Evolutionary conservation across 2,113 vertebrate genomes (phyloP).

Genomic region (Tachycineta bicolor): DNA sequence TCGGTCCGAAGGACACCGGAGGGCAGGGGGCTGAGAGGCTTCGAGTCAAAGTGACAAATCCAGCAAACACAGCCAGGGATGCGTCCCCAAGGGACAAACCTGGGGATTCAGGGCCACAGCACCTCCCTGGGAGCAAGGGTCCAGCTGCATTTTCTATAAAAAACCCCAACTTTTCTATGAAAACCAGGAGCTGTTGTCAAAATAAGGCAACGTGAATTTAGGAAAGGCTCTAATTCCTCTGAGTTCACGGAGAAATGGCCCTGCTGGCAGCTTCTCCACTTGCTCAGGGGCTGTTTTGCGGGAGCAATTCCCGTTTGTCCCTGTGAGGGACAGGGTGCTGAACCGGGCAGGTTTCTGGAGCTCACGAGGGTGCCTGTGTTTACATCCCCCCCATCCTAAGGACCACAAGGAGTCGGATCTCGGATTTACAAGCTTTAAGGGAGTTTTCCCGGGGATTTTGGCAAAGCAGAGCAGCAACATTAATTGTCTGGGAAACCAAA

Average conservation of each 20-base stretch:
- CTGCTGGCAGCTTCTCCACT: not conserved
- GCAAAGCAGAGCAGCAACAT: not conserved
- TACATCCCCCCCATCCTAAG: not conserved
- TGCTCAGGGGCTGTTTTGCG: not conserved
- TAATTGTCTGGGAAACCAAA: not conserved
- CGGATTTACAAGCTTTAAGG: not conserved
- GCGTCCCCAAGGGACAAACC: not conserved
- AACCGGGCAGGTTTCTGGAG: not conserved
- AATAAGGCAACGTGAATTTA: fast-evolving
- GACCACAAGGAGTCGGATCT: not conserved
- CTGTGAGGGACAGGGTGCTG: not conserved
- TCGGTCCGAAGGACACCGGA: not conserved
- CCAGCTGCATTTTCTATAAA: not conserved
- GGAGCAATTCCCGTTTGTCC: not conserved
- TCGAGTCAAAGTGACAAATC: not conserved
- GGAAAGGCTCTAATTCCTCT: not conserved
- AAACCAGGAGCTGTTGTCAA: not conserved
- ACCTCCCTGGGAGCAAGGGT: not conserved
- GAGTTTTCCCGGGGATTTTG: not conserved
- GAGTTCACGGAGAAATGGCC: fast-evolving
- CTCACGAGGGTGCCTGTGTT: not conserved
- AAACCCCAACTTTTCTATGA: not conserved
- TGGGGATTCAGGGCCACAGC: not conserved
- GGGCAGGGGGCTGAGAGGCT: not conserved
- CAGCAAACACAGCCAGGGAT: not conserved